Base-by-base conservation (phyloP, 2,888 invertebrate genomes). In the Dryobotodes eremita region DNA sequence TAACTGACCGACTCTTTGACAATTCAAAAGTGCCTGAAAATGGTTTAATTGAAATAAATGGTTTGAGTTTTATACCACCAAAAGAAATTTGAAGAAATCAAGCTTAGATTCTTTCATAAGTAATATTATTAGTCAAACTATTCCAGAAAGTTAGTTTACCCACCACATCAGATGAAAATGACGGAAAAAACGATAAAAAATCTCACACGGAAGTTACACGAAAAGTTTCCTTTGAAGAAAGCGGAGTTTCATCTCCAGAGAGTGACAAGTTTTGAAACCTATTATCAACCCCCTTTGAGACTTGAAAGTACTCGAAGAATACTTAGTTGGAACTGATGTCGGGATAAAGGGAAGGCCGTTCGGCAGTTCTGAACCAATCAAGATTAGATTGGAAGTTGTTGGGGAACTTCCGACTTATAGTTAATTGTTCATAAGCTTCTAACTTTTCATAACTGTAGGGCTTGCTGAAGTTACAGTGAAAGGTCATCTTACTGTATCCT, bases 271-370 rank as follows among this genome's bases (percentile, higher is more conserved):
- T 84, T 62, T 53, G 64, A 65, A 84, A 83, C 31, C 69, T 71
- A 68, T 71, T 82, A 75, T 57, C 57, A 26, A 26, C 13, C 26
- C 48, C 72, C 70, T 55, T 62, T 36, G 72, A 59, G 76, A 71
- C 42, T 26, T 74, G n/a, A 71, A 75, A 83, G 31, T 66, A 73
- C 73, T 84, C 46, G 46, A 84, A 80, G 61, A 70, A 70, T 26
- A 66, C 71, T 81, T 77, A 61, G 50, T 42, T 26, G 46, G n/a
- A 76, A 50, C 70, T 66, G 61, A 50, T 61, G 36, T 31, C 20
- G 15, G 20, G 31, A 66, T 50, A 59, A 48, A 31, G 42, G 46
- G 42, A 77, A 71, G n/a, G 23, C 20, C 13, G 17, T 36, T 71
- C 71, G n/a, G 72, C 66, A 61, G 59, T 76, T 76, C 46, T 55